Evolutionary conservation across 2,888 invertebrate species (phyloP).

Genomic region (Drosophila longiperda): DNA sequence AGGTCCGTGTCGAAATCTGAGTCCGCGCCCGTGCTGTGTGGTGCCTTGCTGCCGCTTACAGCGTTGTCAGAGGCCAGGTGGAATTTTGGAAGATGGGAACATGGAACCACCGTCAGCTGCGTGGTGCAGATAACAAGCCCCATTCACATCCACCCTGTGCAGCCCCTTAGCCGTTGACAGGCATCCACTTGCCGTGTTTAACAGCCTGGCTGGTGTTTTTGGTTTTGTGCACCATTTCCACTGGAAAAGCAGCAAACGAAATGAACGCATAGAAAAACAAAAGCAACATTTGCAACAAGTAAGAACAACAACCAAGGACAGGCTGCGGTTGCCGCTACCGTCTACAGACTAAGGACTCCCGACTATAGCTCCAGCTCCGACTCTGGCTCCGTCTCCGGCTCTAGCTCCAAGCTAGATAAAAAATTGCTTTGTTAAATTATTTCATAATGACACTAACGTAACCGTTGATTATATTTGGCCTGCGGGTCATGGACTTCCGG

Average conservation of each 20-base stretch:
- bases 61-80: conserved; percentile 35
- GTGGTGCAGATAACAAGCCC: conserved; percentile 67
- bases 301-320: conserved; percentile 57
- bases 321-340: conserved; percentile 41
- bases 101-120: conserved; percentile 48
- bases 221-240: conserved; percentile 71
- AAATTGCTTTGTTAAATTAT: conserved; percentile 79
- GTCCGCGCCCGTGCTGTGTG: conserved; percentile 5
- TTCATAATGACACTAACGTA: conserved; percentile 79
- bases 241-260: conserved; percentile 56
- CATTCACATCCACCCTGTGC: conserved; percentile 4
- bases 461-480: conserved; percentile 77
- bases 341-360: conserved; percentile 24
- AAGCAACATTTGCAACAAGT: conserved; percentile 41
- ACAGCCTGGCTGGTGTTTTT: conserved; percentile 55
- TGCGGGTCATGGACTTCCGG: conserved; percentile 75
- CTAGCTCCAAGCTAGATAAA: conserved; percentile 56
- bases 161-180: background rate
- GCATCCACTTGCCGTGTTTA: conserved; percentile 42
- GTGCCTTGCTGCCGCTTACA: conserved; percentile 5
- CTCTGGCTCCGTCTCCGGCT: background rate
- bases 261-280: conserved; percentile 75
- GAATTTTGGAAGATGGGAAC: conserved; percentile 38
- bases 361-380: conserved; percentile 1
- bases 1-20: conserved; percentile 23